Evolutionary conservation across 2,888 invertebrate genomes (phyloP).

Genomic region (Saturnia pavonia): DNA sequence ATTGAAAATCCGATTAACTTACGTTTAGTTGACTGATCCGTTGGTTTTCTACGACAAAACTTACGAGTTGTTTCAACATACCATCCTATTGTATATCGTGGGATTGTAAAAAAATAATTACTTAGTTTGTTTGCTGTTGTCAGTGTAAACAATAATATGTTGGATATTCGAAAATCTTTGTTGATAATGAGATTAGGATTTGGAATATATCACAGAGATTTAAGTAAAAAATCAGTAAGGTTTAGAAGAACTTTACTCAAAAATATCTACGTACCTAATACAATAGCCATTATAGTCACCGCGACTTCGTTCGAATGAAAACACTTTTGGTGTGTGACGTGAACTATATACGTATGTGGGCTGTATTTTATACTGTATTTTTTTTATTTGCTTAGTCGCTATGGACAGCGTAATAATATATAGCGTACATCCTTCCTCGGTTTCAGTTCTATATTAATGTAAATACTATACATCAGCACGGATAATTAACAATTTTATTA

Average conservation of each 20-base stretch:
- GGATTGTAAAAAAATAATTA: constrained; percentile 46
- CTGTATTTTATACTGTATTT: too few relatives aligned
- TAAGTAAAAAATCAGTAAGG: constrained; percentile 7
- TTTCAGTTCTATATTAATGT: too few relatives aligned
- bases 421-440: too few relatives aligned
- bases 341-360: too few relatives aligned
- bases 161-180: constrained; percentile 35
- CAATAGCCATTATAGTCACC: not conserved
- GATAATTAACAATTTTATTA: too few relatives aligned
- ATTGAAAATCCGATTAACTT: constrained; percentile 72
- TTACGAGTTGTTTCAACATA: constrained; percentile 39
- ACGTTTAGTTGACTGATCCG: constrained; percentile 52
- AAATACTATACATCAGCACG: too few relatives aligned
- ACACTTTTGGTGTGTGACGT: too few relatives aligned
- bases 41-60: constrained; percentile 51
- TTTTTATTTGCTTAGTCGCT: too few relatives aligned
- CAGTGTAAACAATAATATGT: constrained; percentile 44
- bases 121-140: constrained; percentile 51
- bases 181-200: constrained; percentile 49
- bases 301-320: too few relatives aligned
- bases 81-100: constrained; percentile 50
- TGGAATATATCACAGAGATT: constrained; percentile 21
- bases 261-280: not conserved
- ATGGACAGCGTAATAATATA: too few relatives aligned
- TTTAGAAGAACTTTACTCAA: not conserved